phyloP scores from a whole-genome alignment of 2,888 invertebrate genomes.

The Belgica antarctica region DNA sequence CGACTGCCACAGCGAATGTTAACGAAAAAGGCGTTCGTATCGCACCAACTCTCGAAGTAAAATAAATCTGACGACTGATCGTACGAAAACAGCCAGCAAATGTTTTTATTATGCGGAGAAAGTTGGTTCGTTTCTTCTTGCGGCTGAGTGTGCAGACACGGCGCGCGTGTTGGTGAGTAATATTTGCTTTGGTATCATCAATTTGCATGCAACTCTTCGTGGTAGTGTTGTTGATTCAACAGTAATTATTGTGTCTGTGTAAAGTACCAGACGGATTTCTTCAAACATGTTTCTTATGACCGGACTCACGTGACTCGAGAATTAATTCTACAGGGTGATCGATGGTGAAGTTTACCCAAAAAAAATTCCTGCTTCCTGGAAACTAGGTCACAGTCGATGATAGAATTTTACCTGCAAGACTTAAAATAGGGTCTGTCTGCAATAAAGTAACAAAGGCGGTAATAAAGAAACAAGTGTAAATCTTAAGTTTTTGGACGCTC shows the following conservation, averaged over 20 bases:
- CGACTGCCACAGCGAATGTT: not conserved
- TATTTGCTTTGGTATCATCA: conserved; percentile 20
- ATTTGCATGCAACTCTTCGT: conserved; percentile 5
- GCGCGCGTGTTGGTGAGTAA: not conserved
- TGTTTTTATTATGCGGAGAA: conserved; percentile 43
- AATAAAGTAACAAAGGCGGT: no score
- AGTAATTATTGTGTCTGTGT: not conserved
- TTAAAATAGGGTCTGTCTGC: no score
- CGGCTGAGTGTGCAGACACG: not conserved
- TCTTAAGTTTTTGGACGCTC: no score
- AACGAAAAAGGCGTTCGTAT: conserved; percentile 20
- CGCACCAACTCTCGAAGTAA: conserved; percentile 36
- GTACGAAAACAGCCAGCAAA: conserved; percentile 34
- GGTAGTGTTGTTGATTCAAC: not conserved
- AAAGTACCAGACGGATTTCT: not conserved
- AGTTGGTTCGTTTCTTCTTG: conserved; percentile 39
- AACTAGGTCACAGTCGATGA: no score
- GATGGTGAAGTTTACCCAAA: no score
- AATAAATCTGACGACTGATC: conserved; percentile 37
- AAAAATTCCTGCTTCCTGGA: no score
- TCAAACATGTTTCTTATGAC: no score
- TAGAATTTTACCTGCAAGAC: no score
- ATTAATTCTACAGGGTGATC: no score
- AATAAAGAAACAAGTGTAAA: no score
- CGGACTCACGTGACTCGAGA: no score